Evolutionary conservation across 2,888 invertebrate species (phyloP).

Genomic region (Tetragonula carbonaria): DNA sequence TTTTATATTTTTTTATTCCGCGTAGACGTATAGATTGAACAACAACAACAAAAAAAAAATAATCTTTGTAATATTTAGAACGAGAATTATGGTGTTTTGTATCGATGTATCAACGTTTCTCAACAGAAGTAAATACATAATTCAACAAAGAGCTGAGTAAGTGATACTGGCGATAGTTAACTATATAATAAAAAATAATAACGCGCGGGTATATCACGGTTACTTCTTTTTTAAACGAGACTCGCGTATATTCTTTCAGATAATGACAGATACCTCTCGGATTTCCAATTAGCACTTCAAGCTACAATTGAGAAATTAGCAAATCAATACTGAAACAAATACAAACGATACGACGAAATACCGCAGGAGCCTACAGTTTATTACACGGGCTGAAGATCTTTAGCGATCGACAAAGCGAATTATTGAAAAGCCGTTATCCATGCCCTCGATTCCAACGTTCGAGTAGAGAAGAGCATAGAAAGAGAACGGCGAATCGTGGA

Average conservation of each 20-base stretch:
- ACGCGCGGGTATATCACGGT: not conserved
- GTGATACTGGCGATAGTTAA: no score
- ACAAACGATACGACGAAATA: not conserved
- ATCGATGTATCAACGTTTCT: no score
- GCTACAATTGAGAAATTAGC: not conserved
- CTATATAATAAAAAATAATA: not conserved
- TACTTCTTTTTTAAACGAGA: not conserved
- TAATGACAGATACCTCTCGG: not conserved
- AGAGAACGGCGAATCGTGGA: not conserved
- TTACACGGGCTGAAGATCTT: not conserved
- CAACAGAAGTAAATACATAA: no score
- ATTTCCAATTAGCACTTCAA: not conserved
- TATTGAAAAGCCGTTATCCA: slow-evolving; percentile 55
- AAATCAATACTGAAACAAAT: not conserved
- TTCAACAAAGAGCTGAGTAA: no score
- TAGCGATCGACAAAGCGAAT: slow-evolving; percentile 43
- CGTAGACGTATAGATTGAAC: no score
- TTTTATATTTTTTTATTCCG: no score
- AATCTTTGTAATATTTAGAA: no score
- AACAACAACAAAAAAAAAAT: no score
- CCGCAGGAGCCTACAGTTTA: not conserved
- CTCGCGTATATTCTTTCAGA: not conserved
- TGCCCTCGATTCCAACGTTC: slow-evolving; percentile 28
- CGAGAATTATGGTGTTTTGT: no score
- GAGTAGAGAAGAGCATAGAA: slow-evolving; percentile 2